Base-by-base conservation (phyloP, 1,140 invertebrate genomes). In the Amyelois transitella region DNA sequence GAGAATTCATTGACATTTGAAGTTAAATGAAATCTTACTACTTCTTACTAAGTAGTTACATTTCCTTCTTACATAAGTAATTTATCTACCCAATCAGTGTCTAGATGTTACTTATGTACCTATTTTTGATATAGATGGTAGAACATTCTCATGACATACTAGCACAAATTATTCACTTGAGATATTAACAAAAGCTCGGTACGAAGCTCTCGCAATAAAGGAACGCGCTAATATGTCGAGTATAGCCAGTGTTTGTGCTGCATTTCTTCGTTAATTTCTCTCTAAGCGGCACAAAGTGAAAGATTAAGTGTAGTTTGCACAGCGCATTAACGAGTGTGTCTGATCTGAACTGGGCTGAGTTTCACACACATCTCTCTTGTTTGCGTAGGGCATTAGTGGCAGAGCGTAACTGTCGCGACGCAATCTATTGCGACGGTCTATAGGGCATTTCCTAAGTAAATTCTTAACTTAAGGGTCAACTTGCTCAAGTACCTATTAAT, bases 201-300 rank as follows among this genome's bases (percentile, higher is more conserved):
- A 47, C 49, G 54, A 62, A 38, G 53, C 66, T 67, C 58, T 52
- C 62, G 60, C 64, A 57, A 60, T 52, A 53, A 72, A 59, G 51
- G 54, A 58, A 64, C 51, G 18, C 50, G 67, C 66, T 72, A 79
- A 72, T 69, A 69, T 51, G 24, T 59, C 53, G 56, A 61, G 60
- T 64, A 72, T 68, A 58, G 63, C 25, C 53, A 55, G 57, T 81
- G 57, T 86, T 79, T 77, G 63, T 56, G 48, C 64, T 74, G 60
- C 60, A 65, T 72, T 72, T 72, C 69, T 69, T 73, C 62, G 75
- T 79, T 82, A 78, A 86, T 81, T 84, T 73, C 60, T 70, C 58
- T 79, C 55, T 75, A 80, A 81, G 70, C 69, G 69, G 68, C 58
- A 79, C 72, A 84, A 80, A 84, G 74, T 78, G 71, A 81, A 80